Evolutionary conservation across 2,797 vertebrate genomes (phyloP).

Genomic region (Rostrhamus sociabilis): DNA sequence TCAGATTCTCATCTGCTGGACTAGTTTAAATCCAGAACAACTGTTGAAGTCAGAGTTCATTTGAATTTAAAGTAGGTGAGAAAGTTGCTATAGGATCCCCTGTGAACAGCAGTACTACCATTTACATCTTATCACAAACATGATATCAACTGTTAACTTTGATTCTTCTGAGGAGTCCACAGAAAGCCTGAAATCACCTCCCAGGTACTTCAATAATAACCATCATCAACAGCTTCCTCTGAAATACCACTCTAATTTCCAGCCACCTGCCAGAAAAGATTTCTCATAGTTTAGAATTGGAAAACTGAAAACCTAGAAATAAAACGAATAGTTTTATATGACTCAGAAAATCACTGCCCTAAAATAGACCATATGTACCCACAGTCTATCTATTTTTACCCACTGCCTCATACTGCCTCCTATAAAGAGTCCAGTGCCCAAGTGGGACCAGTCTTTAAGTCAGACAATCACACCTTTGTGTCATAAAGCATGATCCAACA

Average conservation of each 20-base stretch:
- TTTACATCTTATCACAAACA: neutral
- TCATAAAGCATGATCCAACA: neutral
- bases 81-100: neutral
- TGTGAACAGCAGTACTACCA: neutral
- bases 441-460: neutral
- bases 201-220: neutral
- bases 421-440: neutral
- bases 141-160: neutral
- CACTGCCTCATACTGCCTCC: neutral
- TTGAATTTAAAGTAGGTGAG: neutral
- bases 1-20: neutral
- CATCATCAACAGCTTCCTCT: neutral
- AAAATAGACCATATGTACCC: neutral
- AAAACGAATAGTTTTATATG: neutral
- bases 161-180: neutral
- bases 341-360: neutral
- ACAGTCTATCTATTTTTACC: neutral
- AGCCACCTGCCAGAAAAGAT: neutral
- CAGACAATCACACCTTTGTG: neutral
- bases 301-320: neutral
- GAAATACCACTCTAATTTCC: neutral
- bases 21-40: neutral
- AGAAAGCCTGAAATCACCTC: neutral
- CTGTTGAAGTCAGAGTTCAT: neutral
- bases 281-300: neutral